Evolutionary conservation across 2,113 vertebrate genomes (phyloP), one percentile per base, ranked within the genome.

Genomic region (Crotalus horridus): DNA sequence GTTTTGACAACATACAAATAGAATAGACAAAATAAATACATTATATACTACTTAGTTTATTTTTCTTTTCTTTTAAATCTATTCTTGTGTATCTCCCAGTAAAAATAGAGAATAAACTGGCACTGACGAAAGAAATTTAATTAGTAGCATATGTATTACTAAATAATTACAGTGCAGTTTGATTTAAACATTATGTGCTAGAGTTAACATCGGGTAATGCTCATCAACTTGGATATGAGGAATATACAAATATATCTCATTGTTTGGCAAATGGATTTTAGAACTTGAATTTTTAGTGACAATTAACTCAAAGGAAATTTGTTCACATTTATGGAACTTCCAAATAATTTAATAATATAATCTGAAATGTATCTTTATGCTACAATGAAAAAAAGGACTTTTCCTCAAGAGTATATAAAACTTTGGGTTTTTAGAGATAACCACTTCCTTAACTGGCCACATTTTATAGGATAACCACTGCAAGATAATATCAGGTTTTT

Each of bases 101-200:
- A 89, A 39, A 89, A 46, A 61, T 1, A 59, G 55, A 53, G 88
- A 61, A 58, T 59, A 46, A 51, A 51, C 94, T 91, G 74, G 94
- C 95, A 91, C 64, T 96, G 91, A 55, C 92, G 95, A 51, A 48
- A 95, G 87, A 93, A 92, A 89, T 96, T 96, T 48, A 48, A 89
- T 89, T 94, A 95, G 95, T 0, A 0, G 87, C 94, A 0, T n/a
- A 69, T 81, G 43, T 91, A 51, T 93, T 95, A 94, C 95, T 94
- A 96, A 97, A 95, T 94, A 88, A 96, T 97, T 96, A 95, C 91
- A 94, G 93, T 93, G 94, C 96, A 94, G 96, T 89, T 93, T 58
- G 85, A 93, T 96, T 97, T 92, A 92, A 85, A 90, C 85, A 74
- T 91, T 88, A 95, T 89, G 1, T 0, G 1, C 43, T 93, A 59